Evolutionary conservation across 2,113 vertebrate genomes (phyloP), one percentile per base, ranked within the genome.

Genomic region (Anarrhichthys ocellatus): DNA sequence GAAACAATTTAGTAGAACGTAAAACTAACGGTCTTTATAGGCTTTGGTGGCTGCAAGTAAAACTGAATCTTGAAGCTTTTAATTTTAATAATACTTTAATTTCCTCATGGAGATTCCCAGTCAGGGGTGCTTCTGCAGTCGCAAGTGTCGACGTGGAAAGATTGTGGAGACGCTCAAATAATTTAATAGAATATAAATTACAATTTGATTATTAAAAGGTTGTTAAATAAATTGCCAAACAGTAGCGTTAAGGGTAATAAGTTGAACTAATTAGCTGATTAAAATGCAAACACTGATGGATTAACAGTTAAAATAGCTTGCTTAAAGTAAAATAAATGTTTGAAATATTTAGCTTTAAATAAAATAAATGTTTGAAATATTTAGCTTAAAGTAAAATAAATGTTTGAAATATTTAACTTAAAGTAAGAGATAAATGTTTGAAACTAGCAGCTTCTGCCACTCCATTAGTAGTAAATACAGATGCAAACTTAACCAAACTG

Each of bases 1-100:
- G 79, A 86, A 80, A 44, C 50, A 18, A 68, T 75, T 81, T 20
- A 59, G 65, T 18, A 4, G 63, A 72, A 69, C 73, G 54, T 64
- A 63, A 82, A 67, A 61, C 72, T 72, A 78, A 86, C 72, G 40
- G 20, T 50, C 27, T 64, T 64, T 14, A 32, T 24, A 8, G n/a
- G 62, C 36, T 59, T 4, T 18, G 54, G 73, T 44, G 52, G 62
- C 74, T 73, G 34, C 48, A 63, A 78, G 61, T 70, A 27, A n/a
- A 66, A 77, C 6, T 11, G 27, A 67, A 58, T n/a, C 17, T 76
- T n/a, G 18, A 6, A 32, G 18, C 56, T 62, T 74, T 46, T 20
- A 52, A 2, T 63, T 11, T 13, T 27, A 20, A 44, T 20, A 1
- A 29, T 29, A 29, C 3, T 17, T 27, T 58, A 2, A 32, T 34